phyloP scores from a whole-genome alignment of 2,888 invertebrate species.

The Drosophila nigricruria region DNA sequence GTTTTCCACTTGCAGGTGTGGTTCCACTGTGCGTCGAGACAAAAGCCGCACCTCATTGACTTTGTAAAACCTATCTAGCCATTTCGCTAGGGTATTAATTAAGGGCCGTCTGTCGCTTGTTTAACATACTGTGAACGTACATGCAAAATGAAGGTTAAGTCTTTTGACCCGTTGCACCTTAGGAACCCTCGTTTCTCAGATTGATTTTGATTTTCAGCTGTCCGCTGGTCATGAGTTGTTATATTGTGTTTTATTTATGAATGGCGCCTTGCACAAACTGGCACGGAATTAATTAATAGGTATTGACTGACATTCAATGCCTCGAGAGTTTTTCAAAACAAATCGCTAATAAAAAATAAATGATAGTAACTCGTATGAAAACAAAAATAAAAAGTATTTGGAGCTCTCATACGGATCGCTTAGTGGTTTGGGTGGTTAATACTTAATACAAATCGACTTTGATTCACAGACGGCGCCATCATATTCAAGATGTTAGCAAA shows the following conservation, averaged over 20 bases:
- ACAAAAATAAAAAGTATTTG: constrained; percentile 13
- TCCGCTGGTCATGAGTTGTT: background rate
- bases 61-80: constrained; percentile 36
- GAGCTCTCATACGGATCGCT: constrained; percentile 22
- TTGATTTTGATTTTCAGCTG: constrained; percentile 9
- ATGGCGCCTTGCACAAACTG: constrained; percentile 71
- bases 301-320: constrained; percentile 47
- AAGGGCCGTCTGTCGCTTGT: constrained; percentile 32
- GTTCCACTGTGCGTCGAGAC: constrained; percentile 15
- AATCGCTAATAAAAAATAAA: constrained; percentile 49
- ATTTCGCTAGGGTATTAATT: constrained; percentile 57
- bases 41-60: constrained; percentile 42
- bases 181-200: constrained; percentile 15
- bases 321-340: constrained; percentile 65
- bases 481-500: constrained; percentile 61
- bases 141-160: constrained; percentile 53
- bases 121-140: constrained; percentile 7
- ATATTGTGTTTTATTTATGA: constrained; percentile 52
- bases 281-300: constrained; percentile 59
- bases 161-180: constrained; percentile 40
- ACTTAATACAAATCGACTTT: constrained; percentile 22
- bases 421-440: constrained; percentile 22
- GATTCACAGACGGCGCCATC: constrained; percentile 59
- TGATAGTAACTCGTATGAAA: constrained; percentile 20
- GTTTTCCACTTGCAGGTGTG: background rate